Evolutionary conservation across 2,888 invertebrate species (phyloP).

Genomic region (Drosophila dives): DNA sequence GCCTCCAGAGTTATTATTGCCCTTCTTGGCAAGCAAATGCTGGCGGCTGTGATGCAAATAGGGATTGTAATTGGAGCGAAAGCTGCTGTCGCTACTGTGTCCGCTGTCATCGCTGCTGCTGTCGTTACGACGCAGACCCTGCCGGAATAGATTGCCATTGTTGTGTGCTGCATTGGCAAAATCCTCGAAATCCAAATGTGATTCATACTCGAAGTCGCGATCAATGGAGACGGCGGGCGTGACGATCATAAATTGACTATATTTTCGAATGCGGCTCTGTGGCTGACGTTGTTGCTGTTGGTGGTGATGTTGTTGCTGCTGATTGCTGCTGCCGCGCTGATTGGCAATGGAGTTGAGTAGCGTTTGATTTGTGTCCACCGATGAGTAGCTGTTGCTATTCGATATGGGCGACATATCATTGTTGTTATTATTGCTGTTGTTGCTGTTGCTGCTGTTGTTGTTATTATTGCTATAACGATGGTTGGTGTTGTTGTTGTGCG

Average conservation of each 20-base stretch:
- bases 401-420: slow-evolving; percentile 78
- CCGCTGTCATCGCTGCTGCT: slow-evolving; percentile 77
- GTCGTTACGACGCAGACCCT: slow-evolving; percentile 76
- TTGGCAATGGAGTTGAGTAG: slow-evolving; percentile 80
- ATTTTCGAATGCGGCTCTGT: slow-evolving; percentile 76
- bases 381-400: slow-evolving; percentile 82
- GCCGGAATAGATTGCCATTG: slow-evolving; percentile 82
- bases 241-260: slow-evolving; percentile 84
- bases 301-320: slow-evolving; percentile 47
- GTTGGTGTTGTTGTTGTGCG: slow-evolving; percentile 66
- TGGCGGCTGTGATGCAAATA: slow-evolving; percentile 83
- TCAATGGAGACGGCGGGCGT: slow-evolving; percentile 85
- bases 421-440: slow-evolving; percentile 63
- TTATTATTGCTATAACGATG: slow-evolving; percentile 55
- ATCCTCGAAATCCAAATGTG: slow-evolving; percentile 71
- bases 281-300: slow-evolving; percentile 29
- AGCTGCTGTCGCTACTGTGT: slow-evolving; percentile 82
- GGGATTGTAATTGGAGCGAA: slow-evolving; percentile 83
- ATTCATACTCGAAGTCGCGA: slow-evolving; percentile 81
- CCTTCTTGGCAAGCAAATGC: slow-evolving; percentile 80
- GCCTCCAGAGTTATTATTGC: slow-evolving; percentile 15
- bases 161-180: slow-evolving; percentile 76
- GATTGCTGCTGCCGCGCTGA: slow-evolving; percentile 57
- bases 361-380: slow-evolving; percentile 83
- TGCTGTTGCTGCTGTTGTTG: slow-evolving; percentile 69